These are phyloP conservation scores for Clamator glandarius DNA, from an alignment of 2,797 vertebrate species.

Conservation along the genomic window DNA sequence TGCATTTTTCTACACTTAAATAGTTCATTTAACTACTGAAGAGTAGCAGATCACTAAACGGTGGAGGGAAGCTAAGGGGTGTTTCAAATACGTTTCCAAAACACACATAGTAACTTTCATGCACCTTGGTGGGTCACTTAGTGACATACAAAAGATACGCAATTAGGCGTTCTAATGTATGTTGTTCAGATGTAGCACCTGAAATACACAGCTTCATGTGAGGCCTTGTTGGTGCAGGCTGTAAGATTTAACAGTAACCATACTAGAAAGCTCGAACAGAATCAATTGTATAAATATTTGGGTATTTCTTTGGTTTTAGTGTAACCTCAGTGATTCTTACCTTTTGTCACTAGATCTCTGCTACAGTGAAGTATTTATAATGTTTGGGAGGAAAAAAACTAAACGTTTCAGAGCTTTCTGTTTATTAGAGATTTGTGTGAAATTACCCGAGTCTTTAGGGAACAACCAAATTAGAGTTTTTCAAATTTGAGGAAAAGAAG, in stretches of 20 bases:
- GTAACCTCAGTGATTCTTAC: background rate
- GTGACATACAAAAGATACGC: background rate
- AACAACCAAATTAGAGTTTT: background rate
- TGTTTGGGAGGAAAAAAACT: background rate
- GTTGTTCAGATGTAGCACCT: slow-evolving; percentile 14
- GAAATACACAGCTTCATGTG: background rate
- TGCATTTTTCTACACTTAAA: background rate
- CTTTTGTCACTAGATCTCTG: background rate
- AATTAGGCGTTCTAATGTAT: background rate
- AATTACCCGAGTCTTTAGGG: background rate
- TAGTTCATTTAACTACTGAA: background rate
- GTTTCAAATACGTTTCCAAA: background rate
- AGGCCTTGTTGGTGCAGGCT: slow-evolving; percentile 1
- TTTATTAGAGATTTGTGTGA: background rate
- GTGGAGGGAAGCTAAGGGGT: background rate
- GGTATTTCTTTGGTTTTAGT: slow-evolving; percentile 22
- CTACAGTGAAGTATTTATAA: background rate
- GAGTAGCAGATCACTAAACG: background rate
- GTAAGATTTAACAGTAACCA: background rate
- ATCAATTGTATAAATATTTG: slow-evolving; percentile 18
- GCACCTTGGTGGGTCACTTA: background rate
- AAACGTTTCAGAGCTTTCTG: background rate
- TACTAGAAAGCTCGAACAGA: background rate
- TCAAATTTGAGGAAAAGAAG: background rate
- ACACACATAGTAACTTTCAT: background rate